Base-by-base conservation (phyloP, 1,140 invertebrate species). In the Euura saliciscinereae region DNA sequence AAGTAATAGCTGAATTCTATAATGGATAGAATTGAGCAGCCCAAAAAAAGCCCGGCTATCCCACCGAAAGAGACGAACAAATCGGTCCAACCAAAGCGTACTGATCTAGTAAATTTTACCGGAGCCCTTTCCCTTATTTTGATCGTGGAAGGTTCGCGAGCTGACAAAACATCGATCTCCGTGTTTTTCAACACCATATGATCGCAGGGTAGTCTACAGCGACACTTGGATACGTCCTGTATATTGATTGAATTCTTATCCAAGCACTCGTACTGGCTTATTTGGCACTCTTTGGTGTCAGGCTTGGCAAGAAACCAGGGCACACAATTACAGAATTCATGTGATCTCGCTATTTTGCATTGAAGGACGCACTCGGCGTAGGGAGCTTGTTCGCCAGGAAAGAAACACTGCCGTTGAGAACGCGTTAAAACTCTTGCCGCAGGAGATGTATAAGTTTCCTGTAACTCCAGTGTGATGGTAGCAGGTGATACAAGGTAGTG, bases 61-160 rank as follows among this genome's bases (percentile, higher is more conserved):
- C 93, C 93, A 3, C 89, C 89, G 70, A 90, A 89, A 0, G 89
- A 90, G 4, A 89, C 93, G 64, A 94, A 79, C 64, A 94, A 86
- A 87, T 94, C 93, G 0, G 94, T 91, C 92, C 93, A 94, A 66
- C 93, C 93, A 78, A 94, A 94, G 28, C 93, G 86, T 2, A 94
- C 92, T 81, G 94, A 92, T 43, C 93, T 88, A 78, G 93, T 94
- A 78, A 93, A 94, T 3, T 91, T 83, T 7, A 93, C 90, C 87
- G 92, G 91, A 1, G 93, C 93, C 93, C 93, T 94, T 1, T 43
- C 66, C 2, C 46, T 7, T 42, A 75, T 73, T 11, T 45, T n/a
- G 2, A 72, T 66, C 2, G 51, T 67, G 46, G 28, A 68, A 2
- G 13, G 64, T 5, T 72, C 64, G 5, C 70, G 11, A 6, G 43